Evolutionary conservation across 1,140 invertebrate species (phyloP), one percentile per base, ranked within the genome.

Genomic region (Caenorhabditis brenneri): DNA sequence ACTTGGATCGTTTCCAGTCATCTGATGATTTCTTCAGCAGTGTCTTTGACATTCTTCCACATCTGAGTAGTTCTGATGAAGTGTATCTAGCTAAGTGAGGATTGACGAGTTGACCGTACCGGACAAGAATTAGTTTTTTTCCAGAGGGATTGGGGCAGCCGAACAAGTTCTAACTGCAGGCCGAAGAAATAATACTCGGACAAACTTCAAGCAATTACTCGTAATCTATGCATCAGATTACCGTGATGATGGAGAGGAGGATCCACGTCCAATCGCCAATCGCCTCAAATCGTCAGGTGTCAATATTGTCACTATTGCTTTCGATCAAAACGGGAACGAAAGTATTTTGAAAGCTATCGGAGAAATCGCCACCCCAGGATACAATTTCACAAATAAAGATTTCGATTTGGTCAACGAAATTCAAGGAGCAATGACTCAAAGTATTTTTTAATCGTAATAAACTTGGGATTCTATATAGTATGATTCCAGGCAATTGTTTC

Each of bases 211-310:
- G n/a, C 65, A 74, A 27, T 3, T 74, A n/a, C 36, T 74, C 7
- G 9, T 74, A 4, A 46, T 74, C 65, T 74, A 74, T 24, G 65
- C 65, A 74, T 74, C 65, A 5, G 65, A n/a, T 42, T 74, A 74
- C 16, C 5, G n/a, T 27, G 65, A 74, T 27, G 65, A 74, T 2
- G 65, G 65, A 6, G 22, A 12, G 12, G 36, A 27, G 1, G 65
- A 74, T 46, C 65, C 65, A 4, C 27, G 65, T 12, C 65, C 65
- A 15, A 74, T 15, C 1, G 65, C 65, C 10, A n/a, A 74, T 1
- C 36, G 65, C 1, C n/a, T 74, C 7, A 74, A 74, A 29, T 5
- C 65, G 9, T 46, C 65, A 24, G 65, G 65, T 2, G 65, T 74
- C 0, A 74, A 24, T 15, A 74, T 74, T 12, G 65, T 29, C 5